These are phyloP conservation scores for Habropoda laboriosa DNA, from an alignment of 1,140 invertebrate species.

Conservation along the genomic window DNA sequence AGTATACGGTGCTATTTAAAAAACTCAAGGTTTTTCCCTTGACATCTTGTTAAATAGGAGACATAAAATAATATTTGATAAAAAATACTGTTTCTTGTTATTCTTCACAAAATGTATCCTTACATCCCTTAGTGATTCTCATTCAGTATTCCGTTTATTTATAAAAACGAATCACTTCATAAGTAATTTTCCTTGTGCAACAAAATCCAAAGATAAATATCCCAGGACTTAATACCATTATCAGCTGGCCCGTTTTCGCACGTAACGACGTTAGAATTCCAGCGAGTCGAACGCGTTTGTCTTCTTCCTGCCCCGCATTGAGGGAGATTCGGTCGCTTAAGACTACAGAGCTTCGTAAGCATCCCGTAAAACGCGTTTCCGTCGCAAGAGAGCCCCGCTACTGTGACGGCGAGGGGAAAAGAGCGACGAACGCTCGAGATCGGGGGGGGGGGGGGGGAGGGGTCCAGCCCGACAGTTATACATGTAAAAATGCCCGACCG, in stretches of 20 bases:
- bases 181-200: neutral
- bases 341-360: slow-evolving; percentile 33
- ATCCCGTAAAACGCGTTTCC: slow-evolving; percentile 53
- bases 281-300: slow-evolving; percentile 28
- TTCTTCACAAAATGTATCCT: no score
- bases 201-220: slow-evolving; percentile 9
- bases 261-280: slow-evolving; percentile 58
- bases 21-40: no score
- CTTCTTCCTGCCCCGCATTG: slow-evolving; percentile 49
- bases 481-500: slow-evolving; percentile 7
- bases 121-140: no score
- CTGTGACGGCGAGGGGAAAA: slow-evolving; percentile 11
- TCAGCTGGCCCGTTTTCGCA: slow-evolving; percentile 7
- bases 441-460: neutral
- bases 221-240: neutral
- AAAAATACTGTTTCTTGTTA: no score
- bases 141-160: no score
- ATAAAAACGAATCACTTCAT: no score
- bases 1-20: no score
- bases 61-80: no score
- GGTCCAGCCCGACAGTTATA: neutral
- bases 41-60: no score
- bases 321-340: slow-evolving; percentile 55
- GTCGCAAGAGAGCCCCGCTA: slow-evolving; percentile 30
- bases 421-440: neutral